Evolutionary conservation across 2,888 invertebrate genomes (phyloP), one percentile per base, ranked within the genome.

Genomic region (Operophtera brumata): DNA sequence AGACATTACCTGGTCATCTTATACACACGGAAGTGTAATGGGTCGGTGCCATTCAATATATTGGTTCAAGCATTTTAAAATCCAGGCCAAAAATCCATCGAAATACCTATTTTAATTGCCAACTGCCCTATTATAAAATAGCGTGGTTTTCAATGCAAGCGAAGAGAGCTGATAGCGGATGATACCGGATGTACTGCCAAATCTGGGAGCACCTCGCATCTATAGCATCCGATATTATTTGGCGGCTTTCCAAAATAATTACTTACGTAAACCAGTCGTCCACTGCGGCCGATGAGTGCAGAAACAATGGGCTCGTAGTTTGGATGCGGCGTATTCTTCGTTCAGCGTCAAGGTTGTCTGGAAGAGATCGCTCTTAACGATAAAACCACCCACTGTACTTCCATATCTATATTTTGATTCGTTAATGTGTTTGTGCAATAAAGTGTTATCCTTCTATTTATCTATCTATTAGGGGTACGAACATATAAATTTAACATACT

Each of bases 171-270:
- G 63, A 59, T 67, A 63, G 48, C 43, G 54, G 64, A 64, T 65
- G 65, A 69, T 69, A 64, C 53, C 55, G 66, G 67, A 68, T 66
- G 62, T 62, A 66, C 69, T 79, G 83, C 83, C 82, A 84, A 84
- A 79, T 79, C 77, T 70, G 74, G 68, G 58, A 70, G 73, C 77
- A 77, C 78, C 77, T 78, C 74, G 67, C 65, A 69, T 14, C 41
- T 73, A 64, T 66, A 66, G 74, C 73, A 72, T 71, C 73, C 72
- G 76, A 76, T 83, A 79, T 83, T 84, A 83, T 84, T 86, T 87
- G 87, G 87, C 86, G 65, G 67, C 63, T 71, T 68, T 81, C 86
- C 87, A 87, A 84, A 84, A 86, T 87, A 86, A 87, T 86, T 86
- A 87, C 86, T 86, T 80, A 85, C 82, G 78, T 81, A 82, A 80